Percentiles rank a stretch among this genome's conserved stretches.
Conservation (phyloP, 2,797 vertebrate species). For the Gymnopithys bicolor region DNA sequence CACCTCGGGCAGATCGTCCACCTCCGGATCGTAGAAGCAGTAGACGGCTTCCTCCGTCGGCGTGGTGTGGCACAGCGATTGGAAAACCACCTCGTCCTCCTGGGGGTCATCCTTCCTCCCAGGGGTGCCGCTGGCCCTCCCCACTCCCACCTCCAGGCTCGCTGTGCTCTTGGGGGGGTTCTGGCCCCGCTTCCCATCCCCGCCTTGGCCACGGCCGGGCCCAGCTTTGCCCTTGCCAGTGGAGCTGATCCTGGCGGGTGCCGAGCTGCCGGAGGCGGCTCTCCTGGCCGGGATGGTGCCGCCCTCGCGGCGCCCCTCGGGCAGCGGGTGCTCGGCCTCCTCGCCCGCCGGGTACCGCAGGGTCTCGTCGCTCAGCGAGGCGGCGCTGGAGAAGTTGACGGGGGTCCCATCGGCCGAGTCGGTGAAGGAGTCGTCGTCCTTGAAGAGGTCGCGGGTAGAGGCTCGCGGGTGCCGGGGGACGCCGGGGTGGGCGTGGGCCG, state of each 20-base stretch:
- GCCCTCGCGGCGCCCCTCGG: neutral
- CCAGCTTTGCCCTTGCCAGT: neutral
- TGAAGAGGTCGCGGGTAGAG: slow-evolving; percentile 76
- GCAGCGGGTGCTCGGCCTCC: slow-evolving; percentile 72
- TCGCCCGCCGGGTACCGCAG: slow-evolving; percentile 84
- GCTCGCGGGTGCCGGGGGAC: slow-evolving; percentile 69
- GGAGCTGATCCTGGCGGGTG: neutral
- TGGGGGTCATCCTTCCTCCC: neutral
- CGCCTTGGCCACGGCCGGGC: neutral
- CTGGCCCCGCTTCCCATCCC: neutral
- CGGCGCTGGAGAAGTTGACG: slow-evolving; percentile 91
- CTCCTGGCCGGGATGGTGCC: neutral
- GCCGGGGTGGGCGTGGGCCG: slow-evolving; percentile 82
- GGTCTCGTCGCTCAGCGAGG: slow-evolving; percentile 93
- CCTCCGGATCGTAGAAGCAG: slow-evolving; percentile 83
- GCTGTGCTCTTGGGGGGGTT: neutral
- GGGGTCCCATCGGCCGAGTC: slow-evolving; percentile 93
- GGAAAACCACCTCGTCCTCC: slow-evolving; percentile 65
- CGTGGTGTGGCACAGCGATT: slow-evolving; percentile 84
- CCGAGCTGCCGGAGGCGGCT: slow-evolving; percentile 28
- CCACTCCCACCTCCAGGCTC: slow-evolving; percentile 44
- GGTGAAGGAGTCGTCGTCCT: slow-evolving; percentile 88
- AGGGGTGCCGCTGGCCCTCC: neutral
- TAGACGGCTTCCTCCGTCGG: slow-evolving; percentile 86
- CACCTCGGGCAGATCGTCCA: slow-evolving; percentile 56